Conservation (phyloP, 2,888 invertebrate genomes). For the Stegana nigrithorax region DNA sequence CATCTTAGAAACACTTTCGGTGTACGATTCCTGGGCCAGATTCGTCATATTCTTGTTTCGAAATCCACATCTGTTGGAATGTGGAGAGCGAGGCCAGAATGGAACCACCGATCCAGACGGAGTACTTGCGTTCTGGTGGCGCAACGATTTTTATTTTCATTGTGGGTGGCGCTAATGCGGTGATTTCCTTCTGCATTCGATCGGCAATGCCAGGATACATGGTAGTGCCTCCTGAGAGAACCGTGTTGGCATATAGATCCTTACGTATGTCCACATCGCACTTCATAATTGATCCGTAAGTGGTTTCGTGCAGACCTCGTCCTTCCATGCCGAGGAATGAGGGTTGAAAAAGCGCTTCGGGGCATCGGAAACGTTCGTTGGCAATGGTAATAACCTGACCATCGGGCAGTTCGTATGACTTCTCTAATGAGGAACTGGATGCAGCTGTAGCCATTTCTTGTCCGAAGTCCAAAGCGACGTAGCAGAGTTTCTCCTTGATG, state of each 20-base stretch:
- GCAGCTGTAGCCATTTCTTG: conserved; percentile 96
- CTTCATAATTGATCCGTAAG: conserved; percentile 97
- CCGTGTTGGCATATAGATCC: conserved; percentile 95
- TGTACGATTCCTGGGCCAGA: conserved; percentile 96
- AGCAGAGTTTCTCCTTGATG: conserved; percentile 94
- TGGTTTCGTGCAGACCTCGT: conserved; percentile 88
- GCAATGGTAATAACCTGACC: conserved; percentile 93
- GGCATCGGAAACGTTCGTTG: conserved; percentile 94
- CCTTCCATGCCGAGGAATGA: conserved; percentile 92
- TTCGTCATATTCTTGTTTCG: conserved; percentile 97
- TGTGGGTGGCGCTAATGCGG: conserved; percentile 88
- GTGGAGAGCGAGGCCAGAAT: conserved; percentile 90
- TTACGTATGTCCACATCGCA: conserved; percentile 97
- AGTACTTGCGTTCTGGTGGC: conserved; percentile 94
- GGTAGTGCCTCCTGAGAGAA: conserved; percentile 92
- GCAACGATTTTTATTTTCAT: conserved; percentile 96
- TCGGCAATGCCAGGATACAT: conserved; percentile 96
- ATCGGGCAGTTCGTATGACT: conserved; percentile 90
- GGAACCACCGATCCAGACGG: conserved; percentile 94
- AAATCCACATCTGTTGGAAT: conserved; percentile 97
- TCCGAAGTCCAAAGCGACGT: conserved; percentile 90
- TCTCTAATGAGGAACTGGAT: conserved; percentile 91
- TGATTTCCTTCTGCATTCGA: conserved; percentile 93
- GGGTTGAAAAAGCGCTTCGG: conserved; percentile 93
- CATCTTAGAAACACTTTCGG: conserved; percentile 98